Percentiles rank a stretch among this genome's conserved stretches.
These are phyloP conservation scores for Chloroclysta siterata DNA, from an alignment of 2,888 invertebrate genomes.

Conservation along the genomic window DNA sequence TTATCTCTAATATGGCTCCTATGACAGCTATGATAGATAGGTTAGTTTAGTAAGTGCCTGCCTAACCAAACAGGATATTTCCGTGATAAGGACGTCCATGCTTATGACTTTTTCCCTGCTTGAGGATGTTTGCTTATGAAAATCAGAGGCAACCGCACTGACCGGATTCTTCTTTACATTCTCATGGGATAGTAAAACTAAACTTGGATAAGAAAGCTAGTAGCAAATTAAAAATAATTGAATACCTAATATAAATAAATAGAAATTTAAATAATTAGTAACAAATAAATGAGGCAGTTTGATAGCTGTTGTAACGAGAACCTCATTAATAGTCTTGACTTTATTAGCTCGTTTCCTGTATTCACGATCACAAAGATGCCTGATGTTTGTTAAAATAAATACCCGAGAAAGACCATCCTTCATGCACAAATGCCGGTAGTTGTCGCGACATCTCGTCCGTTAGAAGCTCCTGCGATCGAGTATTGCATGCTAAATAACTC, in stretches of 20 bases:
- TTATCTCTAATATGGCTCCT: slow-evolving; percentile 66
- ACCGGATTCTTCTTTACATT: slow-evolving; percentile 42
- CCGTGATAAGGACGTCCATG: slow-evolving; percentile 71
- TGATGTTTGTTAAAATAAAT: slow-evolving; percentile 37
- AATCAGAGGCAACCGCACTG: slow-evolving; percentile 50
- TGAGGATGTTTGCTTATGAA: slow-evolving; percentile 53
- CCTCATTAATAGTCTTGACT: slow-evolving; percentile 34
- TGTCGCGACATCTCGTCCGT: slow-evolving; percentile 69
- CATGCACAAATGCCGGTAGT: slow-evolving; percentile 61
- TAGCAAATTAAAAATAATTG: too few relatives aligned
- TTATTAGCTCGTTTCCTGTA: slow-evolving; percentile 31
- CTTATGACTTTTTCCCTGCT: slow-evolving; percentile 55
- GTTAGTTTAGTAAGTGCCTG: slow-evolving; percentile 66
- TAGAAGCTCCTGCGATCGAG: slow-evolving; percentile 63
- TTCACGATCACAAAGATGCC: slow-evolving; percentile 31
- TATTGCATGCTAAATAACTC: slow-evolving; percentile 70
- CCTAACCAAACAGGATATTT: slow-evolving; percentile 75
- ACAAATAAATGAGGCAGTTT: background rate
- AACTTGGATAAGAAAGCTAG: slow-evolving; percentile 1
- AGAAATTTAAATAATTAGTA: too few relatives aligned
- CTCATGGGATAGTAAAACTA: slow-evolving; percentile 3
- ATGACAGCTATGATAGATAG: slow-evolving; percentile 80
- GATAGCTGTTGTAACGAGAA: slow-evolving; percentile 4
- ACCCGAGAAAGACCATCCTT: slow-evolving; percentile 36
- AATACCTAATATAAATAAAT: too few relatives aligned